phyloP scores from a whole-genome alignment of 2,888 invertebrate genomes.

The Apomyelois bistriatella region DNA sequence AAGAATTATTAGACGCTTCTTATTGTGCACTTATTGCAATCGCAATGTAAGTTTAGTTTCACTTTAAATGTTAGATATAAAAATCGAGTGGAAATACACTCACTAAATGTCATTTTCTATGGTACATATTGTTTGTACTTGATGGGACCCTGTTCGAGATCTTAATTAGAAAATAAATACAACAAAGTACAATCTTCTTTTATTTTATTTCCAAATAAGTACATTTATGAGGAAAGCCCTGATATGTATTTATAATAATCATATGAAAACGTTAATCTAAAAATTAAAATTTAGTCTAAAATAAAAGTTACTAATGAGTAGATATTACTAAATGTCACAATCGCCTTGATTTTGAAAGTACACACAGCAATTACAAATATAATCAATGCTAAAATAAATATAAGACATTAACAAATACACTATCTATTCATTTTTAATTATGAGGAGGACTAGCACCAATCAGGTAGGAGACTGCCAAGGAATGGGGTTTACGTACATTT shows the following conservation, averaged over 20 bases:
- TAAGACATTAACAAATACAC: conserved; percentile 1
- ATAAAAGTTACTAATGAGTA: conserved; percentile 21
- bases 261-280: conserved; percentile 46
- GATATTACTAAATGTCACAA: conserved; percentile 6
- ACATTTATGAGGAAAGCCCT: conserved; percentile 26
- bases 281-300: conserved; percentile 55
- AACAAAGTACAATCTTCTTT: conserved; percentile 37
- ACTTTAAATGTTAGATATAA: conserved; percentile 11
- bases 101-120: conserved; percentile 21
- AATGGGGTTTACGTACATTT: conserved; percentile 82
- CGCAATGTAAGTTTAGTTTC: conserved; percentile 23
- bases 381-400: background rate
- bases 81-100: conserved; percentile 41
- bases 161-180: conserved; percentile 32
- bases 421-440: background rate
- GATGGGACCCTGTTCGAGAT: conserved; percentile 54
- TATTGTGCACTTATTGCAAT: conserved; percentile 43
- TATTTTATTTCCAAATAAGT: conserved; percentile 37
- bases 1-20: conserved; percentile 37
- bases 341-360: conserved; percentile 7
- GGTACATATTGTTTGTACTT: conserved; percentile 31
- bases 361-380: background rate
- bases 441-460: conserved; percentile 9
- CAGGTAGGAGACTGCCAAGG: conserved; percentile 81
- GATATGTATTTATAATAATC: conserved; percentile 33